These are phyloP conservation scores for Tragopan temminckii DNA, from an alignment of 2,797 vertebrate species.

Conservation along the genomic window DNA sequence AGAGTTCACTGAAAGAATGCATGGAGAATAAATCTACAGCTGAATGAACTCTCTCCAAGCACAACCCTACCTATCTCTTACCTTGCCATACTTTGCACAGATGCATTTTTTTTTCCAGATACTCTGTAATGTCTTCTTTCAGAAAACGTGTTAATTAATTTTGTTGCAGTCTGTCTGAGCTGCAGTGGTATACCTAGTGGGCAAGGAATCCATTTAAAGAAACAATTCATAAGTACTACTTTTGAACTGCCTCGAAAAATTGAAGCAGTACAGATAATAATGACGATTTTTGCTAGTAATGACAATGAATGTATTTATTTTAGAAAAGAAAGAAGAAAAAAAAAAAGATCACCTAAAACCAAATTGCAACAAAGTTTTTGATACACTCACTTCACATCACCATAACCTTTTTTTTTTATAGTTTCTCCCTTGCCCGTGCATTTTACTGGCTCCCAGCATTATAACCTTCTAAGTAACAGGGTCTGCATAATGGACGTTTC, in stretches of 20 bases:
- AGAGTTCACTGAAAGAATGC: background rate
- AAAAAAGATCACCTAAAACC: background rate
- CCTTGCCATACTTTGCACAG: background rate
- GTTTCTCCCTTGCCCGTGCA: background rate
- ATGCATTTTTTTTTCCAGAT: background rate
- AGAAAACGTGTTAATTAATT: slow-evolving; percentile 5
- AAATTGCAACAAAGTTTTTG: background rate
- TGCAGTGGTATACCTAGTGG: background rate
- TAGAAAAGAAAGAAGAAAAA: background rate
- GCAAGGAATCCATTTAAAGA: background rate
- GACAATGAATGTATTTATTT: background rate
- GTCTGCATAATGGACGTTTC: slow-evolving; percentile 24
- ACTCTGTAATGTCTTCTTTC: slow-evolving; percentile 9
- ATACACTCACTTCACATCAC: background rate
- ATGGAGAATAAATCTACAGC: background rate
- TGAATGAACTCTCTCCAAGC: background rate
- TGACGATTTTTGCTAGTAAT: background rate
- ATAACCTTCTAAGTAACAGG: slow-evolving; percentile 44
- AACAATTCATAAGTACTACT: background rate
- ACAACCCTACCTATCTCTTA: background rate
- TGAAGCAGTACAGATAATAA: background rate
- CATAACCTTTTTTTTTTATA: background rate
- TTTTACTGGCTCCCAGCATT: background rate
- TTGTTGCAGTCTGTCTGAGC: background rate
- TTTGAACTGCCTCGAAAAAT: background rate